Evolutionary conservation across 2,797 vertebrate species (phyloP).

Genomic region (Poeciliopsis turneri): DNA sequence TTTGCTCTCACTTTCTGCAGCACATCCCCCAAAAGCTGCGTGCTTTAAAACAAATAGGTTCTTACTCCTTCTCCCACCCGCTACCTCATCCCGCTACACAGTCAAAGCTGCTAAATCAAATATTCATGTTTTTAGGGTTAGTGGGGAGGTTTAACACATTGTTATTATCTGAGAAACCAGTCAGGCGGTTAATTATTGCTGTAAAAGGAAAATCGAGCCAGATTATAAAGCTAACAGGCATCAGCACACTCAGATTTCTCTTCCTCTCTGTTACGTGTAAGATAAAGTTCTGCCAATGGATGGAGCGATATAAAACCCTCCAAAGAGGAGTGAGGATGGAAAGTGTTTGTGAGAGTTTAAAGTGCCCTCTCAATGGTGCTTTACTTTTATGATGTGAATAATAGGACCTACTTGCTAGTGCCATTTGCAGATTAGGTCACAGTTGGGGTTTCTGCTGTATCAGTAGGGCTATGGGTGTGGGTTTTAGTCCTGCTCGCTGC

Average conservation of each 20-base stretch:
- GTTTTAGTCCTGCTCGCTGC: slow-evolving; percentile 46
- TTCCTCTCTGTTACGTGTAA: slow-evolving; percentile 24
- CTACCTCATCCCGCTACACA: slow-evolving; percentile 46
- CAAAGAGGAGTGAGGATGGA: slow-evolving; percentile 33
- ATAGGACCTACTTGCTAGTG: slow-evolving; percentile 35
- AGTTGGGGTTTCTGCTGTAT: background rate
- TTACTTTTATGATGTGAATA: slow-evolving; percentile 61
- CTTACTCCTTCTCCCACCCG: slow-evolving; percentile 35
- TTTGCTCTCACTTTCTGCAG: slow-evolving; percentile 60
- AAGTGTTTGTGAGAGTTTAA: slow-evolving; percentile 25
- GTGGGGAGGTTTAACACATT: slow-evolving; percentile 43
- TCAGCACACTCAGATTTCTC: slow-evolving; percentile 29
- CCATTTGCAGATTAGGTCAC: slow-evolving; percentile 50
- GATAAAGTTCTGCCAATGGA: slow-evolving; percentile 38
- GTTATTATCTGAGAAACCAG: slow-evolving; percentile 61
- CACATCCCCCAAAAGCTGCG: slow-evolving; percentile 62
- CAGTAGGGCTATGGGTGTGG: slow-evolving; percentile 14
- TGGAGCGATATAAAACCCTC: slow-evolving; percentile 36
- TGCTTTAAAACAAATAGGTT: slow-evolving; percentile 61
- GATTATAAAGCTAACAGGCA: slow-evolving; percentile 55
- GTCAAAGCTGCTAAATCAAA: slow-evolving; percentile 57
- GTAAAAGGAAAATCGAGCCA: slow-evolving; percentile 54
- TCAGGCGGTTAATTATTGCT: slow-evolving; percentile 65
- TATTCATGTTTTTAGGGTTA: slow-evolving; percentile 54
- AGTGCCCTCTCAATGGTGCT: slow-evolving; percentile 60